phyloP scores from a whole-genome alignment of 2,113 vertebrate species.

The Datnioides undecimradiatus region DNA sequence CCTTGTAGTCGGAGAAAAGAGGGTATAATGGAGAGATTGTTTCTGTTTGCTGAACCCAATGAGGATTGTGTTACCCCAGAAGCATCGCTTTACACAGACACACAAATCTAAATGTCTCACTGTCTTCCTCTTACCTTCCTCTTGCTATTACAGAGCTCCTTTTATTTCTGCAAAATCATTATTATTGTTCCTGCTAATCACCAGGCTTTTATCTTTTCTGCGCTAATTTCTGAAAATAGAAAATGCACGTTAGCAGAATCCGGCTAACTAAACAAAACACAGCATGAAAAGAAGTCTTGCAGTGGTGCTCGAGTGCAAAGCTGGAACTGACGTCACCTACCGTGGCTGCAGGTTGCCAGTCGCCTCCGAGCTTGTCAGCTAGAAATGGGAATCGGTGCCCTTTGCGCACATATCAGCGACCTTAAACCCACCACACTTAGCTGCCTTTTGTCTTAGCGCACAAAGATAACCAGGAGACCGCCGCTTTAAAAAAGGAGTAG shows the following conservation, averaged over 20 bases:
- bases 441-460: conserved; percentile 73
- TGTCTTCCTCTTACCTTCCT: background rate
- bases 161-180: conserved; percentile 37
- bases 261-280: conserved; percentile 19
- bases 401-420: conserved; percentile 61
- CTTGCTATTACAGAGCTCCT: conserved; percentile 7
- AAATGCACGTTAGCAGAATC: conserved; percentile 56
- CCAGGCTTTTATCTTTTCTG: conserved; percentile 57
- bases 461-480: conserved; percentile 53
- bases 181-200: conserved; percentile 44
- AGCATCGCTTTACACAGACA: conserved; percentile 55
- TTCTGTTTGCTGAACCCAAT: conserved; percentile 58
- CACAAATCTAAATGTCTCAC: conserved; percentile 13
- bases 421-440: conserved; percentile 63
- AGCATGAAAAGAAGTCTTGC: background rate
- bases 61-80: conserved; percentile 54
- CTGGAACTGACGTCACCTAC: background rate
- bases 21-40: conserved; percentile 67
- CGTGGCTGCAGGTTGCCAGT: background rate
- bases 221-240: conserved; percentile 64
- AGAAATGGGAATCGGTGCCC: conserved; percentile 24
- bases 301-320: background rate
- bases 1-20: conserved; percentile 58
- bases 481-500: conserved; percentile 36
- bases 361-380: conserved; percentile 4